Evolutionary conservation across 2,797 vertebrate genomes (phyloP), one percentile per base, ranked within the genome.

Genomic region (Eospalax fontanierii): DNA sequence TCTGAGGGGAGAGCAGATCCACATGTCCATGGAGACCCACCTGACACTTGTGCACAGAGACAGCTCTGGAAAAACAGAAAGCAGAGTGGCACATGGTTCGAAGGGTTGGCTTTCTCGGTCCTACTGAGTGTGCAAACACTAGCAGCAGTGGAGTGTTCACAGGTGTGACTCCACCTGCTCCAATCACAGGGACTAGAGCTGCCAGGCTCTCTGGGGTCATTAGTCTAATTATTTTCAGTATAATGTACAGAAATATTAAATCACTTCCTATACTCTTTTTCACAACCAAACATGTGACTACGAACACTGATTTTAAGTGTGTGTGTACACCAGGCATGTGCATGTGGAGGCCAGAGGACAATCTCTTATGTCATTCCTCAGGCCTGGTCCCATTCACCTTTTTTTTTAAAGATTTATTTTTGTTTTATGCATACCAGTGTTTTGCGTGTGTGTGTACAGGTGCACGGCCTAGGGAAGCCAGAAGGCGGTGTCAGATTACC

Each of bases 1-100:
- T 2, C 0, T 12, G 73, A 1, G 26, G 63, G 16, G 26, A 50
- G 12, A 8, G 79, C 2, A 43, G 71, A 10, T 8, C 43, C 78
- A n/a, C 40, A 4, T n/a, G n/a, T n/a, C n/a, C n/a, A n/a, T n/a
- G n/a, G n/a, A n/a, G n/a, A n/a, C n/a, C n/a, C n/a, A n/a, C n/a
- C n/a, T n/a, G n/a, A n/a, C n/a, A n/a, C n/a, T n/a, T n/a, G n/a
- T 46, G 10, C 1, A 26, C 1, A 0, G 2, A 11, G 11, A 12
- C 63, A 21, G 30, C 21, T 28, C 26, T 7, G 38, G 8, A 33
- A 26, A 33, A n/a, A n/a, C n/a, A 35, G 35, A 50, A 10, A n/a
- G 54, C 46, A 66, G 19, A 43, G 46, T 0, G 3, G 65, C 46
- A 1, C 0, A 4, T 0, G 0, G n/a, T 9, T 15, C 21, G 2